phyloP scores from a whole-genome alignment of 2,888 invertebrate genomes.

The Amorpha juglandis region DNA sequence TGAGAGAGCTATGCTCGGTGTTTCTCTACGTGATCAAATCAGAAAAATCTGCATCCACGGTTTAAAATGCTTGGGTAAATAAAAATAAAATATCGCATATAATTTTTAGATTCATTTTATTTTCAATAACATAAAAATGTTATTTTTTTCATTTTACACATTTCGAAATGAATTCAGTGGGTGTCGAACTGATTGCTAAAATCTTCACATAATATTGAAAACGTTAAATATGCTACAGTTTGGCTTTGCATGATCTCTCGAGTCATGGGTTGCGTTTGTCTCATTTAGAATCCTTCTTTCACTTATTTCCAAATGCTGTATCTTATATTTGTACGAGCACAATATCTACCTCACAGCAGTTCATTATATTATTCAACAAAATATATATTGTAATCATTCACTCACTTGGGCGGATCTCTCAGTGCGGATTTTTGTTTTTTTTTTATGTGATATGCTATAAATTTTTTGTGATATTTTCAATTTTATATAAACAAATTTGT shows the following conservation, averaged over 20 bases:
- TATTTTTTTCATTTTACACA: constrained; percentile 82
- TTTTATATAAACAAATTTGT: constrained; percentile 72
- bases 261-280: constrained; percentile 67
- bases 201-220: constrained; percentile 73
- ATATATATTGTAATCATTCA: constrained; percentile 76
- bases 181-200: constrained; percentile 77
- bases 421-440: constrained; percentile 61
- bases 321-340: constrained; percentile 73
- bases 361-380: constrained; percentile 78
- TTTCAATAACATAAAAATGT: constrained; percentile 86
- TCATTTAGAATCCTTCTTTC: constrained; percentile 74
- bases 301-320: constrained; percentile 83
- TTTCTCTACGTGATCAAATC: too few species aligned
- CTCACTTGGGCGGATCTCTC: constrained; percentile 70
- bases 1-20: too few species aligned
- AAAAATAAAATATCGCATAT: constrained; percentile 51
- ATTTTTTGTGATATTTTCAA: constrained; percentile 76
- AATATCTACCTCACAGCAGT: constrained; percentile 74
- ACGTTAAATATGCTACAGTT: constrained; percentile 73
- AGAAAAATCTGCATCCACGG: too few species aligned
- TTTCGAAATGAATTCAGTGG: constrained; percentile 80
- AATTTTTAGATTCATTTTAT: constrained; percentile 84
- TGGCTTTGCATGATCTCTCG: constrained; percentile 68
- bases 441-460: constrained; percentile 78
- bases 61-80: neutral